Evolutionary conservation across 2,113 vertebrate genomes (phyloP), one percentile per base, ranked within the genome.

Genomic region (Nerophis lumbriciformis): DNA sequence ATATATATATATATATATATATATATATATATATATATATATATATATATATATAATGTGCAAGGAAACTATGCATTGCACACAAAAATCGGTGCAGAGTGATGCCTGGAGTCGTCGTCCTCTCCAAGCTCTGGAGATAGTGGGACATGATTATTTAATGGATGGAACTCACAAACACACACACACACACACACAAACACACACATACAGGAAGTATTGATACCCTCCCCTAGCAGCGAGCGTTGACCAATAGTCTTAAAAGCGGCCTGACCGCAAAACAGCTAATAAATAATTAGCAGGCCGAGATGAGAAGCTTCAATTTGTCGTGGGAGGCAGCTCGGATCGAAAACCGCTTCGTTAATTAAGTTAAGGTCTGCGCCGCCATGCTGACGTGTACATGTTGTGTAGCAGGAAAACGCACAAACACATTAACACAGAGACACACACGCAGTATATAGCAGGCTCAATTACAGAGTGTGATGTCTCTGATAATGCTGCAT

Each of bases 401-500:
- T 68, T 60, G 58, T 74, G 58, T 45, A 15, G 57, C 61, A 65
- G 47, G 66, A 68, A 68, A 61, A 63, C 61, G 72, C 74, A 61
- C 48, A 53, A 64, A 68, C 62, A 55, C 69, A 63, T 54, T 56
- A 58, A 49, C 68, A 63, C 42, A 28, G 48, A 56, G 58, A 38
- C 78, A 77, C 42, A 36, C 50, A 59, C 56, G 38, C 78, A 77
- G 72, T 84, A 72, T 69, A 83, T 82, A 67, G 52, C 61, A 58
- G 82, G 78, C 79, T 83, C 93, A 92, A 80, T 90, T 91, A 87
- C 84, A 85, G 73, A 83, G 88, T 92, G 92, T 90, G 85, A 88
- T 90, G 87, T 80, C 75, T 72, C 84, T 80, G 83, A 83, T 85
- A 71, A 73, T 51, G 85, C 80, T 73, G 84, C 70, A 74, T 84